Conservation (phyloP, 1,140 invertebrate genomes). For the Cotesia typhae region DNA sequence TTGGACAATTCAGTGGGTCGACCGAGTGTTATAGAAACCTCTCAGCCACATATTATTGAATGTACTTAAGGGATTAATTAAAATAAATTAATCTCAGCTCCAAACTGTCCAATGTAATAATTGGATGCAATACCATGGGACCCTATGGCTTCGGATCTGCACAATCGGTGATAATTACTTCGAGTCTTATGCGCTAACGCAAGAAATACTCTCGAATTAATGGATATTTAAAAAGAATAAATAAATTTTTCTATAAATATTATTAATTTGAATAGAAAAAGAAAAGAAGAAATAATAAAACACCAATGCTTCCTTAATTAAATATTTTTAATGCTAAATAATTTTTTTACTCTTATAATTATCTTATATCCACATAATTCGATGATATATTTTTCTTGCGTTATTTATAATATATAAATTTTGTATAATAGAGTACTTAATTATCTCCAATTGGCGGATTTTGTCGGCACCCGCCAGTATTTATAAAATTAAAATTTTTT, state of each 20-base stretch:
- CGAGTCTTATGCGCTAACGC: slow-evolving; percentile 13
- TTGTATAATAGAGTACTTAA: background rate
- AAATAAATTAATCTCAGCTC: slow-evolving; percentile 1
- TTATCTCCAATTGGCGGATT: slow-evolving; percentile 53
- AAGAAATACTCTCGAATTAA: background rate
- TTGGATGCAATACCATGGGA: slow-evolving; percentile 20
- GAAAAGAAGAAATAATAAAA: background rate
- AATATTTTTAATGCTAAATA: background rate
- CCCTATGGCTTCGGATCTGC: slow-evolving; percentile 20
- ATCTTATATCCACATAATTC: background rate
- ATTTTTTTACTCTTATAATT: background rate
- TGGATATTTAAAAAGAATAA: background rate
- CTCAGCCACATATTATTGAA: slow-evolving; percentile 86
- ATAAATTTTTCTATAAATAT: background rate
- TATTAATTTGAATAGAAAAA: background rate
- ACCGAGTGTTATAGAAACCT: slow-evolving; percentile 84
- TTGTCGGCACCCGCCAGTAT: slow-evolving; percentile 61
- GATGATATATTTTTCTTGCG: background rate
- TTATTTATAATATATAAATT: slow-evolving; percentile 11
- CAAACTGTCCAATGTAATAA: slow-evolving; percentile 4
- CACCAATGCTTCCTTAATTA: slow-evolving; percentile 23
- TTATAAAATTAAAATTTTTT: slow-evolving; percentile 35
- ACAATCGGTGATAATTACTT: slow-evolving; percentile 16
- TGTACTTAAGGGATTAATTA: slow-evolving; percentile 74
- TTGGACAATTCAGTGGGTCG: slow-evolving; percentile 72